Base-by-base conservation (phyloP, 2,797 vertebrate genomes). In the Percopsis omiscomaycus region DNA sequence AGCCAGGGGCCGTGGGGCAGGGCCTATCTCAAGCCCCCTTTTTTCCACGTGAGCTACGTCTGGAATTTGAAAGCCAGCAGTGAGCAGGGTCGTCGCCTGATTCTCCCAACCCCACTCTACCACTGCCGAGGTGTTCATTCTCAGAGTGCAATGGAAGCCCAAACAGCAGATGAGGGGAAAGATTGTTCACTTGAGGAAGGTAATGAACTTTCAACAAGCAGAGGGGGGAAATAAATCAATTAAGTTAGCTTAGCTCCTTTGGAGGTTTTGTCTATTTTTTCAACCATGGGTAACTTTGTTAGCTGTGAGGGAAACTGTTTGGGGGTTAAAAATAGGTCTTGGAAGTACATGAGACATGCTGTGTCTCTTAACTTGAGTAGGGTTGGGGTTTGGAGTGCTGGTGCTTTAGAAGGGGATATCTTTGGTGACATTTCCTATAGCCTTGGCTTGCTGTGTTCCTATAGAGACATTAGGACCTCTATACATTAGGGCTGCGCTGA, bases 281-380 rank as follows among this genome's bases (percentile, higher is more conserved):
- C 55, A 57, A 59, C 83, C 29, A 59, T 12, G 66, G 70, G 76
- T 74, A 78, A 83, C 86, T 86, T 76, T 58, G 81, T 77, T 74
- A 78, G 84, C 81, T 61, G 81, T 69, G 14, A 67, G 72, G 76
- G 70, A 73, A 74, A 76, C 74, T 72, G 66, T 83, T 84, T 82
- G 76, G 72, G 47, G 79, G 88, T 84, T 92, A 91, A 86, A 89
- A 91, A 91, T 92, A 92, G 90, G 66, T 55, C 62, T 85, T 42
- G 78, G 70, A 82, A 74, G 74, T 80, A 72, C 77, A 84, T 80
- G 79, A 83, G 83, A 82, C 74, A 37, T 71, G 71, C 71, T 70
- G 77, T 46, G 55, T 71, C 79, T 77, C 69, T 82, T 61, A 80
- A 81, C 65, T 68, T 64, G 69, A 75, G 74, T 42, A 61, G 74